A percentile compares a stretch with the other conserved stretches of the same genome.
Conservation (phyloP, 2,888 invertebrate species). For the Bugula neritina region DNA sequence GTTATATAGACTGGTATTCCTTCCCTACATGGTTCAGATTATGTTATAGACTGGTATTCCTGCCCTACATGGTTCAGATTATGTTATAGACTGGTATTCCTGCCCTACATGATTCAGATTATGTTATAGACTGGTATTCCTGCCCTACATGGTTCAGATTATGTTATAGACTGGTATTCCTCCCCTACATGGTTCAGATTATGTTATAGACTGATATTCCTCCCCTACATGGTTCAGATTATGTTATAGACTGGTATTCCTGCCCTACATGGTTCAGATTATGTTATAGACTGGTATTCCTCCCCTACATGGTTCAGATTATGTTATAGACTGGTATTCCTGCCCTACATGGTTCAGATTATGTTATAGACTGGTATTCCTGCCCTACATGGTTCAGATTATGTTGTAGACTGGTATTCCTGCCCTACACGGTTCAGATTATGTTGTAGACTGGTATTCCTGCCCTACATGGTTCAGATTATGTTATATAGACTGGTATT, state of each 20-base stretch:
- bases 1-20: constrained; percentile 47
- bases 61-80: constrained; percentile 47
- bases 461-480: constrained; percentile 47
- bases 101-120: constrained; percentile 47
- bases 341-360: constrained; percentile 47
- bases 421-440: constrained; percentile 47
- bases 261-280: constrained; percentile 47
- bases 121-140: constrained; percentile 49
- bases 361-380: constrained; percentile 49
- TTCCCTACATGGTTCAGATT: constrained; percentile 48
- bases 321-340: constrained; percentile 49
- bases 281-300: constrained; percentile 49
- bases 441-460: constrained; percentile 49
- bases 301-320: constrained; percentile 48
- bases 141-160: constrained; percentile 47
- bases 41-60: constrained; percentile 49
- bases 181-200: constrained; percentile 48
- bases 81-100: constrained; percentile 49
- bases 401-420: constrained; percentile 49
- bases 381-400: constrained; percentile 47
- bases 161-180: constrained; percentile 49
- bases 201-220: constrained; percentile 49
- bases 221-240: constrained; percentile 48
- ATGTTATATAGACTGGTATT: constrained; percentile 49
- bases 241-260: constrained; percentile 49